A percentile compares a stretch with the other conserved stretches of the same genome.
These are phyloP conservation scores for Oriolus oriolus DNA, from an alignment of 2,113 vertebrate species.

Conservation along the genomic window DNA sequence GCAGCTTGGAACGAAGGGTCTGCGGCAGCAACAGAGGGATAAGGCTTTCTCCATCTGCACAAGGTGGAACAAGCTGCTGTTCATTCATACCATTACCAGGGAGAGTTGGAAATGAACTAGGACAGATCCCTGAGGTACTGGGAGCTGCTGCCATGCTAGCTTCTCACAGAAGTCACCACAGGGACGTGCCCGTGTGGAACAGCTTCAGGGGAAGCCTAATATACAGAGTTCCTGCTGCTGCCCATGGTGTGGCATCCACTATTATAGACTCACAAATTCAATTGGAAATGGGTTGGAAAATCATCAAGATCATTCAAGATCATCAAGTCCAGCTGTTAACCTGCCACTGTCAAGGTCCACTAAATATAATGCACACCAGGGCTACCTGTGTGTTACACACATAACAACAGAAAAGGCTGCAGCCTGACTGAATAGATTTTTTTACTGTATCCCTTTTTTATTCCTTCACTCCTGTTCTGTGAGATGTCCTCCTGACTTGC, in stretches of 20 bases:
- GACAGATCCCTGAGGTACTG: not conserved
- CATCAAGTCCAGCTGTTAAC: not conserved
- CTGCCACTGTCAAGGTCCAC: not conserved
- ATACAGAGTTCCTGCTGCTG: not conserved
- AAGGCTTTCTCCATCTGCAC: not conserved
- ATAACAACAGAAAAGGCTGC: not conserved
- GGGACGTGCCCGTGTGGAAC: not conserved
- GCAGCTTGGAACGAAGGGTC: not conserved
- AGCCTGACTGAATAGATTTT: not conserved
- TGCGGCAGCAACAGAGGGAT: not conserved
- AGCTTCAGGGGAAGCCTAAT: not conserved
- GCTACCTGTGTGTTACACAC: not conserved
- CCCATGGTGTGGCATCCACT: not conserved
- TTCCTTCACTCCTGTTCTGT: not conserved
- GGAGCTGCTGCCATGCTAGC: rapidly evolving
- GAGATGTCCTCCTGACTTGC: not conserved
- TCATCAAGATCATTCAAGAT: not conserved
- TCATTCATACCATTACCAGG: not conserved
- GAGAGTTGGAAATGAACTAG: not conserved
- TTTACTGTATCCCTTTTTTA: not conserved
- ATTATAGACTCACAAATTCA: rapidly evolving
- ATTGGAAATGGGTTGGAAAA: not conserved
- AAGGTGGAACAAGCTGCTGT: not conserved
- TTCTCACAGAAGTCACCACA: not conserved
- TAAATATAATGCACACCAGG: not conserved